Percentiles rank a stretch among this genome's conserved stretches.
These are phyloP conservation scores for Sycophila sp. DNA, from an alignment of 1,140 invertebrate genomes.

Conservation along the genomic window DNA sequence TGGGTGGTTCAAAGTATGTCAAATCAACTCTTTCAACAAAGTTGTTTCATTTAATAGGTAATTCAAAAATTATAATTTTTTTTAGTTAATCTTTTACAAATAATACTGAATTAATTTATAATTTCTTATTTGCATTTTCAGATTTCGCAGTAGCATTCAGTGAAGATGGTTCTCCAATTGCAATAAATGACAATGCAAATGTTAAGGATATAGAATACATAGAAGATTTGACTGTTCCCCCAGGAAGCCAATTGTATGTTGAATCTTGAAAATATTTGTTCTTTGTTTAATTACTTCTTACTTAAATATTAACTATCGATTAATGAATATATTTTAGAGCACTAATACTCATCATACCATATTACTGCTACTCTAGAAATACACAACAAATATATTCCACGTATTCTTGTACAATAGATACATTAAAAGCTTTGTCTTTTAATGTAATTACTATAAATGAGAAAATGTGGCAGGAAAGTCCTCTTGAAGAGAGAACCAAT, in stretches of 20 bases:
- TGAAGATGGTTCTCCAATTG: not conserved
- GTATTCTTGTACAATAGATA: not conserved
- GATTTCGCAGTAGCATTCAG: slow-evolving; percentile 13
- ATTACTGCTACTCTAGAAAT: slow-evolving; percentile 4
- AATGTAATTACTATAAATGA: not conserved
- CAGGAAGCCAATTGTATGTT: slow-evolving; percentile 10
- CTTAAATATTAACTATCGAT: no score
- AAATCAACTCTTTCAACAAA: not conserved
- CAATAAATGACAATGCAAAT: not conserved
- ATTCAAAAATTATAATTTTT: not conserved
- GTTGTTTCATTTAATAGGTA: slow-evolving; percentile 2
- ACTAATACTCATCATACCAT: not conserved
- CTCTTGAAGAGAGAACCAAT: not conserved
- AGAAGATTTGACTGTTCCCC: slow-evolving; percentile 9
- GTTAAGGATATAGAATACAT: not conserved
- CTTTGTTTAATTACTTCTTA: not conserved
- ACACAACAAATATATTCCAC: no score
- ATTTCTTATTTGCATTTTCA: slow-evolving; percentile 10
- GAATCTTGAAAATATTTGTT: no score
- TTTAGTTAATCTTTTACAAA: not conserved
- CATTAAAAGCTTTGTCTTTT: slow-evolving; percentile 13
- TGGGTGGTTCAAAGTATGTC: not conserved
- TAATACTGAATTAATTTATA: not conserved
- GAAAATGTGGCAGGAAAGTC: not conserved
- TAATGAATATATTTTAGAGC: no score